phyloP scores from a whole-genome alignment of 2,113 vertebrate species.

The Pseudorhombus dupliciocellatus region DNA sequence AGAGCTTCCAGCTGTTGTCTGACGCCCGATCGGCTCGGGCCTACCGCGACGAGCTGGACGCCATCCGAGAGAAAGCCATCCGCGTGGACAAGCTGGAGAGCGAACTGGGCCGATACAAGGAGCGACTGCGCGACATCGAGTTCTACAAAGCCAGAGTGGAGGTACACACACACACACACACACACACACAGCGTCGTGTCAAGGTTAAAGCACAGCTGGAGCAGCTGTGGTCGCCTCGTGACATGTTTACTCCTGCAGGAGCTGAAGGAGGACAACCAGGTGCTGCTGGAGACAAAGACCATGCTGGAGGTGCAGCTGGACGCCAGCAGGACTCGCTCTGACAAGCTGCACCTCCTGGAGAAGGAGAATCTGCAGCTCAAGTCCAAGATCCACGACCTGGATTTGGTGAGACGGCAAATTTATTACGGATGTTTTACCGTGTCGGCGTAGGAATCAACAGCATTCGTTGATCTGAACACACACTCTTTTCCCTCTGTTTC shows the following conservation, averaged over 20 bases:
- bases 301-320: conserved; percentile 98
- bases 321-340: conserved; percentile 89
- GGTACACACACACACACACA: conserved; percentile 74
- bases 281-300: conserved; percentile 94
- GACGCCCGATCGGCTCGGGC: conserved; percentile 94
- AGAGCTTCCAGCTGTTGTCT: conserved; percentile 93
- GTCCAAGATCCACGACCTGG: conserved; percentile 95
- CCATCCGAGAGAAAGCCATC: conserved; percentile 92
- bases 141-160: conserved; percentile 98
- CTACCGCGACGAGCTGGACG: conserved; percentile 96
- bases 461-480: neutral
- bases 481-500: neutral
- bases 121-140: conserved; percentile 95
- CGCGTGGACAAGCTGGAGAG: conserved; percentile 98
- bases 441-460: too few relatives aligned
- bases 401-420: conserved; percentile 84
- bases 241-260: conserved; percentile 80
- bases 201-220: neutral
- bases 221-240: neutral
- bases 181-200: neutral
- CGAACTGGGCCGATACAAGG: conserved; percentile 92
- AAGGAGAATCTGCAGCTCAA: conserved; percentile 97
- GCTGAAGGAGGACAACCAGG: conserved; percentile 98
- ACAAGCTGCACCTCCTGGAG: conserved; percentile 96
- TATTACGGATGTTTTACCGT: too few relatives aligned